phyloP scores from a whole-genome alignment of 1,140 invertebrate species.

The Platorchestia sp. region DNA sequence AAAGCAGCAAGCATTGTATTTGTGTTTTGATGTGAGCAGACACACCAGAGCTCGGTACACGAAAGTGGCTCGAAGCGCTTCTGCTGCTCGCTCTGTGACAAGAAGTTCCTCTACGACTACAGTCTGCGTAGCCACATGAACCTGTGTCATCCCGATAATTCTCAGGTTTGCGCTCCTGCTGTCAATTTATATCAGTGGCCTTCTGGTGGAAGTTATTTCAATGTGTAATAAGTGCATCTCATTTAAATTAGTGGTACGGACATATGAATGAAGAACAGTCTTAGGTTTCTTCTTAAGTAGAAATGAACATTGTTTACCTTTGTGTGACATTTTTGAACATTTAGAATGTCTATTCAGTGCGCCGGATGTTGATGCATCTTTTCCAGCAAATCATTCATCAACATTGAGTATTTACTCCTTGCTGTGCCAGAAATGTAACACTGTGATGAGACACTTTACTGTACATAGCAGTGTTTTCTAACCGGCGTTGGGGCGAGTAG shows the following conservation, averaged over 20 bases:
- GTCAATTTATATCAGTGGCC: neutral
- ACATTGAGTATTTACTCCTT: no score
- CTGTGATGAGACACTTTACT: no score
- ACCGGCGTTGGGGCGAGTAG: no score
- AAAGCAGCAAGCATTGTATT: no score
- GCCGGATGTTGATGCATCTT: no score
- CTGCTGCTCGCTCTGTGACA: slow-evolving; percentile 62
- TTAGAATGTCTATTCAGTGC: neutral
- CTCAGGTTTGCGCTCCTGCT: neutral
- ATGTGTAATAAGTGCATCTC: no score
- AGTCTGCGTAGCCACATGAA: slow-evolving; percentile 64
- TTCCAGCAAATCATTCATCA: no score
- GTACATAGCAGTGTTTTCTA: no score
- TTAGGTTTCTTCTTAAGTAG: neutral
- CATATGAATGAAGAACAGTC: neutral
- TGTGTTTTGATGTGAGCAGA: neutral
- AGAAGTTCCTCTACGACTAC: slow-evolving; percentile 63
- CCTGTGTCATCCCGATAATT: slow-evolving; percentile 20
- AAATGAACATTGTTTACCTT: neutral
- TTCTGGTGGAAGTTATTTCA: neutral
- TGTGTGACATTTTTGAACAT: neutral
- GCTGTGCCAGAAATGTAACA: no score
- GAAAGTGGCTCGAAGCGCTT: slow-evolving; percentile 58
- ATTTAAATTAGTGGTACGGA: neutral
- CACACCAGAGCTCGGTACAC: slow-evolving; percentile 48